Base-by-base conservation (phyloP, 2,797 vertebrate genomes). In the Squalus acanthias region DNA sequence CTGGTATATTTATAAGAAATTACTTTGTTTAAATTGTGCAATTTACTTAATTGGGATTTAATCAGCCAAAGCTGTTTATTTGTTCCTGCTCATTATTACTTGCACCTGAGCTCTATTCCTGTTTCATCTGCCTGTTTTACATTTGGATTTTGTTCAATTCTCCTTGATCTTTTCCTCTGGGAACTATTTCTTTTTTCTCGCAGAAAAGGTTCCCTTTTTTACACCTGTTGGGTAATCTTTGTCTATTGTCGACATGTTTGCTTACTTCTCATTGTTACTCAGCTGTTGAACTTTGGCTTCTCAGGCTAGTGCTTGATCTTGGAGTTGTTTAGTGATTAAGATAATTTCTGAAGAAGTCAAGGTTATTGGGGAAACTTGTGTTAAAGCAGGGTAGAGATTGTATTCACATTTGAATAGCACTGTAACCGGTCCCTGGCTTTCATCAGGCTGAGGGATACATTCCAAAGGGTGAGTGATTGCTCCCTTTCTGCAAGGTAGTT, bases 11-110 rank as follows among this genome's bases (percentile, higher is more conserved):
- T 91, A 63, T 91, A 91, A n/a, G 60, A 65, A 63, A 91, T 63
- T 63, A 63, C 88, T 63, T n/a, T 91, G 88, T 91, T 91, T 91
- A 91, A 91, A 91, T 63, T 63, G 88, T 91, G 88, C 88, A 91
- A 91, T 91, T 91, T 91, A 91, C 88, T 91, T 91, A 91, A 91
- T 91, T 91, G 60, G 29, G 88, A 63, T 63, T 63, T 91, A 91
- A 91, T 91, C 60, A 91, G 88, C 88, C 60, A 91, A 63, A 63
- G 57, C 88, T 63, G 88, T 91, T 63, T 91, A 63, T 63, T 63
- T 63, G 57, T 60, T 89, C 17, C 7, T 50, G 53, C 29, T 91
- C 60, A n/a, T 91, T 60, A 91, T 91, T 33, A 63, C 57, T 29
- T 65, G 88, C 88, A 91, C 88, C 88, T 91, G 57, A 91, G 29